phyloP scores from a whole-genome alignment of 1,140 invertebrate genomes.

The Lineus longissimus region DNA sequence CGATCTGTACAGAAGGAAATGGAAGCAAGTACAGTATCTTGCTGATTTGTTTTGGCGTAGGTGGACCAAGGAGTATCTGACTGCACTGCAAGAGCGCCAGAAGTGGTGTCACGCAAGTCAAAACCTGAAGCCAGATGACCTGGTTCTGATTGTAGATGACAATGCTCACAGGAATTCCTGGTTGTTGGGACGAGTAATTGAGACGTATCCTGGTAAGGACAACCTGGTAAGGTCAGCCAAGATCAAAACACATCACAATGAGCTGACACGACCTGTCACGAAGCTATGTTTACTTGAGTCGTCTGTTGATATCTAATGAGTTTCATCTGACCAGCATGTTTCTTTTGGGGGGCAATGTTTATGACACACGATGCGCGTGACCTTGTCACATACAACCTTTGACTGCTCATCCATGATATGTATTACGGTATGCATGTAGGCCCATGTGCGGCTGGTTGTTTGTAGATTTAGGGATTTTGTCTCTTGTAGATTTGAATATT shows the following conservation, averaged over 20 bases:
- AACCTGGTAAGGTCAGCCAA: conserved; percentile 19
- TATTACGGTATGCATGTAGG: too few relatives aligned
- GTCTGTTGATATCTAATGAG: too few relatives aligned
- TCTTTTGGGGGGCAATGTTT: too few relatives aligned
- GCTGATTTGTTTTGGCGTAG: conserved; percentile 13
- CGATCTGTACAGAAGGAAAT: conserved; percentile 5
- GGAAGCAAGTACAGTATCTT: conserved; percentile 12
- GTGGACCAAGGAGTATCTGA: conserved; percentile 16
- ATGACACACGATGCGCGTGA: too few relatives aligned
- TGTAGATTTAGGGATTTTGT: too few relatives aligned
- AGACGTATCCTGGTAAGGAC: conserved; percentile 10
- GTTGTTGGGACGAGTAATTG: conserved; percentile 5
- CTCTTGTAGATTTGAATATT: too few relatives aligned
- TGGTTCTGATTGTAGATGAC: conserved; percentile 10
- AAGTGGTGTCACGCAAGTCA: conserved; percentile 9
- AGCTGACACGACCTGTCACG: too few relatives aligned
- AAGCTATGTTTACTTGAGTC: too few relatives aligned
- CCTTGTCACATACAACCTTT: too few relatives aligned
- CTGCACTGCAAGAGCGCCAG: conserved; percentile 9
- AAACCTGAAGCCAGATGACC: conserved; percentile 11
- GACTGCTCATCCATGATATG: too few relatives aligned
- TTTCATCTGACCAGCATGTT: too few relatives aligned
- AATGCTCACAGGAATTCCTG: neutral
- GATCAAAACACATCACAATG: conserved; percentile 15
- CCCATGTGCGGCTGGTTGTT: too few relatives aligned